Percentiles rank a stretch among this genome's conserved stretches.
Conservation (phyloP, 2,888 invertebrate species). For the Amblyjoppa fuscipennis region DNA sequence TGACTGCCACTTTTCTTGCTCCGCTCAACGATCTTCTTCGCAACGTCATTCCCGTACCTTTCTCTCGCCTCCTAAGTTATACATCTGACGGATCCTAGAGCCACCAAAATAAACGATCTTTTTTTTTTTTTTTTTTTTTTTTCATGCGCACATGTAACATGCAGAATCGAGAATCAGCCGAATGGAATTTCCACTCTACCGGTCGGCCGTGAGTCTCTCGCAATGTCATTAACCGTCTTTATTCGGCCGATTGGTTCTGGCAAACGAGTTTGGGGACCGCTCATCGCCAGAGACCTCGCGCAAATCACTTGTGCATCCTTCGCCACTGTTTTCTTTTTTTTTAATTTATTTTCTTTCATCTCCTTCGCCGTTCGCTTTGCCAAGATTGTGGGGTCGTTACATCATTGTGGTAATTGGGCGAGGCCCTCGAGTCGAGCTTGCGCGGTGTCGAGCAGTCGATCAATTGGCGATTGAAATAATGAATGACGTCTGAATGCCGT, state of each 20-base stretch:
- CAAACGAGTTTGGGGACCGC: background rate
- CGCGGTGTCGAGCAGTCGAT: background rate
- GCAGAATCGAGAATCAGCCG: conserved; percentile 23
- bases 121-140: background rate
- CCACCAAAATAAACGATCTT: too few species aligned
- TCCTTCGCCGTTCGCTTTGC: background rate
- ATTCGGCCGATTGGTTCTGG: conserved; percentile 15
- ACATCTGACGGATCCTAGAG: background rate
- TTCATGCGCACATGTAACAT: background rate
- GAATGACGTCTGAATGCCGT: background rate
- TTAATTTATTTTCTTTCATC: background rate
- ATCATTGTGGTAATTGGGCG: conserved; percentile 14
- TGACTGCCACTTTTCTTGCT: background rate
- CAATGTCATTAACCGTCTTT: conserved; percentile 44
- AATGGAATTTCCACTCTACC: conserved; percentile 46
- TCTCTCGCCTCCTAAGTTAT: background rate
- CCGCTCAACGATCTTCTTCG: background rate
- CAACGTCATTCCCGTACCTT: background rate
- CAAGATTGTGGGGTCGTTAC: conserved; percentile 12
- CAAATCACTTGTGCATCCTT: conserved; percentile 14
- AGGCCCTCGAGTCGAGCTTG: background rate
- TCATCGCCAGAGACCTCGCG: background rate
- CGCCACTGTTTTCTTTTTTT: background rate
- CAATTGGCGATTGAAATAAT: conserved; percentile 2
- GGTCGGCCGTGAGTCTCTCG: conserved; percentile 49